Evolutionary conservation across 2,797 vertebrate genomes (phyloP).

Genomic region (Malacoraja senta): DNA sequence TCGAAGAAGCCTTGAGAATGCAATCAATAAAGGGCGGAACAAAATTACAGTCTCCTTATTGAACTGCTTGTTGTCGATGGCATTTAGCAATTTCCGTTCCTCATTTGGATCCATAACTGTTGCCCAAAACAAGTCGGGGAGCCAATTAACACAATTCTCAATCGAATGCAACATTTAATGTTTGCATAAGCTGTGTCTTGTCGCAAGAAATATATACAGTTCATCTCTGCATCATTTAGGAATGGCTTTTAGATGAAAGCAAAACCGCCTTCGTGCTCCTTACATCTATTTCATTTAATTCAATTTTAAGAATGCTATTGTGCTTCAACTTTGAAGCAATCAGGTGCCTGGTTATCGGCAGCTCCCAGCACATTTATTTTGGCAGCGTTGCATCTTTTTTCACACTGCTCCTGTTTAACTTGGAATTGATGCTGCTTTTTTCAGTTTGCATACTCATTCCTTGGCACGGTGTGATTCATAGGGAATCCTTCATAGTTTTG

Average conservation of each 20-base stretch:
- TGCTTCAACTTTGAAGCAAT: background rate
- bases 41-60: background rate
- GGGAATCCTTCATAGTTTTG: no score
- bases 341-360: background rate
- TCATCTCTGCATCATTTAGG: background rate
- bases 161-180: background rate
- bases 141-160: background rate
- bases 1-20: background rate
- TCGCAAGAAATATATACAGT: background rate
- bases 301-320: background rate
- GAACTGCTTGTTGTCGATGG: background rate
- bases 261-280: background rate
- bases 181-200: background rate
- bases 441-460: background rate
- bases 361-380: background rate
- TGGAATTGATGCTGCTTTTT: background rate
- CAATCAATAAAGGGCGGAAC: background rate
- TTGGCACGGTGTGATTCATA: background rate
- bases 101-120: background rate
- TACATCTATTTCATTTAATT: slow-evolving; percentile 17
- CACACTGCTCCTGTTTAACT: background rate
- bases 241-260: background rate
- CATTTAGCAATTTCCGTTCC: background rate
- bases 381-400: background rate
- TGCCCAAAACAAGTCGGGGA: background rate